Conservation (phyloP, 64 coral and sea anemone species). For the Astreopora myriophthalma region DNA sequence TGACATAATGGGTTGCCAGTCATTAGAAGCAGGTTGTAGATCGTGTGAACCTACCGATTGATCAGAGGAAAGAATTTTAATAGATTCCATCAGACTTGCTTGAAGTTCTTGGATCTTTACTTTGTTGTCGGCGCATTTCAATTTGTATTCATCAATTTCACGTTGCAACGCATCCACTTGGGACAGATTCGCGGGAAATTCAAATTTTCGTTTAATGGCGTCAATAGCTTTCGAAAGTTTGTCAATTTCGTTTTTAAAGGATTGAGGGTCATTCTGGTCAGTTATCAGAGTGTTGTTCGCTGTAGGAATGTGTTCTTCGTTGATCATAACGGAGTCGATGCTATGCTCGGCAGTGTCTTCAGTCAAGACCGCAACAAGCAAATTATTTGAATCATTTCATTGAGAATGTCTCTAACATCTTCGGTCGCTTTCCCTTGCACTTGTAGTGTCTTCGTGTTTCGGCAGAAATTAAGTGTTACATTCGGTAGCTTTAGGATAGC, state of each 20-base stretch:
- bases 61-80: not conserved
- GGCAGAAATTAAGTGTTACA: too few species aligned
- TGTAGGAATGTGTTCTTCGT: too few species aligned
- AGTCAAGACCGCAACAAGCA: too few species aligned
- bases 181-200: not conserved
- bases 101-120: not conserved
- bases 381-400: too few species aligned
- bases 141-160: conserved; percentile 21
- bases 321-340: too few species aligned
- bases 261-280: too few species aligned
- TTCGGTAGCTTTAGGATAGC: too few species aligned
- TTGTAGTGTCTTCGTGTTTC: not conserved
- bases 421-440: not conserved
- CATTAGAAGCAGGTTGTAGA: conserved; percentile 11
- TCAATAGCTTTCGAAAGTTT: not conserved
- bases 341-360: too few species aligned
- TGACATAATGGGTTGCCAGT: conserved; percentile 1
- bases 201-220: not conserved
- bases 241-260: not conserved
- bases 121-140: not conserved
- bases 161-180: conserved; percentile 12
- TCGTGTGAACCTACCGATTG: conserved; percentile 3
- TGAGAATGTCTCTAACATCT: not conserved
- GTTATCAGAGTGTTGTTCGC: too few species aligned
- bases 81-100: not conserved